Base-by-base conservation (phyloP, 2,888 invertebrate genomes). In the Drosophila prostipennis region DNA sequence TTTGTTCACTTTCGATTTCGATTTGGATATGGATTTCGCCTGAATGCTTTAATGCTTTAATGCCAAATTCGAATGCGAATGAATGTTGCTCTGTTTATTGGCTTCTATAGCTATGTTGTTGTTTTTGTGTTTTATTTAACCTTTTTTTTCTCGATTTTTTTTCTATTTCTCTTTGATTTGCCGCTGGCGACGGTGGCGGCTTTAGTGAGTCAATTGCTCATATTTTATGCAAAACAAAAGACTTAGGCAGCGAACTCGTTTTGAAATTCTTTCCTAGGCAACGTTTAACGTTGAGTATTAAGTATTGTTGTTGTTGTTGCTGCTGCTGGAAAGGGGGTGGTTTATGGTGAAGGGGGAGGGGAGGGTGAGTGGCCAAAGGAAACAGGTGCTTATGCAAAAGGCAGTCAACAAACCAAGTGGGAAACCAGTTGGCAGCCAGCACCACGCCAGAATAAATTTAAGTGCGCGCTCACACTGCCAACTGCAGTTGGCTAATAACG, bases 371-470 rank as follows among this genome's bases (percentile, higher is more conserved):
- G 40, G 54, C 56, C 59, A 72, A 77, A 70, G 74, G 74, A 76
- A 79, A 77, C 79, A 79, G 79, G 79, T 79, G 79, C 79, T 79
- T 79, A 79, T 79, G 79, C 78, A 84, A 83, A 82, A 78, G 68
- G 55, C 69, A 61, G 34, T 53, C 61, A 48, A 16, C 48, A 34
- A 26, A 13, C 32, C 32, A 40, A 57, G 57, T 57, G 57, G 52
- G 39, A 58, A 58, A 58, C 57, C 57, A 58, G 57, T 58, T 58
- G 57, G 39, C 37, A 49, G 64, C 65, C 54, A 58, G 72, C 55
- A 16, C 56, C 53, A 54, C 57, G 83, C 78, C 82, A 85, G 83
- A 83, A 83, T 83, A 72, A 79, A 85, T 80, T 83, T 61, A 72
- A 84, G 77, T 78, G 84, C 77, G 68, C 84, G 48, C 48, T 48